Base-by-base conservation (phyloP, 2,888 invertebrate genomes). In the Chalcis sispes region DNA sequence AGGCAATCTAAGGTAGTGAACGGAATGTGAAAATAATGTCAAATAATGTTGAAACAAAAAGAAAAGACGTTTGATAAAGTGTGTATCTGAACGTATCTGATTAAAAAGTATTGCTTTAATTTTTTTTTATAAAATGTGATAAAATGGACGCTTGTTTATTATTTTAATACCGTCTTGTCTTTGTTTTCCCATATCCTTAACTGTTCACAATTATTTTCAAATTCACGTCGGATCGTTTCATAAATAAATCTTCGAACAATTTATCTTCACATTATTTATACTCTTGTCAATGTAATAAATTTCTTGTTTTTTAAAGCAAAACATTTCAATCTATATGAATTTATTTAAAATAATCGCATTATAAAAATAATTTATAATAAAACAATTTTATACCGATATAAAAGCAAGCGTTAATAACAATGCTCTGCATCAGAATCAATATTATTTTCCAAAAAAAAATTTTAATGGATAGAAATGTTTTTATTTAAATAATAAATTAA, bases 21-120 rank as follows among this genome's bases (percentile, higher is more conserved):
- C 20, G 61, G 72, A 79, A 58, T 59, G 77, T 72, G 69, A 65
- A 79, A 56, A 29, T 66, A 48, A 48, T 72, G n/a, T 54, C 66
- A 23, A 59, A 62, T 65, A 75, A 70, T 75, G 54, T 62, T 59
- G 18, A 64, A 59, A 36, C 69, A 59, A 69, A 71, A 66, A 42
- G 52, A 66, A 72, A 64, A 42, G 46, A 50, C 56, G 69, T 65
- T 69, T 46, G 64, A 75, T 75, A 65, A 77, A 77, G 62, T 70
- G 80, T 84, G 83, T 85, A 85, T 83, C 83, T 81, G 80, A 84
- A 81, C 78, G 79, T 81, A 79, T 83, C 81, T 82, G 82, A 85
- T 85, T 86, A 86, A 85, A 87, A 84, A 80, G 61, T 84, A 85
- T 83, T 86, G 84, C 84, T 84, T 86, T 85, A 81, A 83, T 83